These are phyloP conservation scores for Oxyura jamaicensis DNA, from an alignment of 2,113 vertebrate species.

Conservation along the genomic window DNA sequence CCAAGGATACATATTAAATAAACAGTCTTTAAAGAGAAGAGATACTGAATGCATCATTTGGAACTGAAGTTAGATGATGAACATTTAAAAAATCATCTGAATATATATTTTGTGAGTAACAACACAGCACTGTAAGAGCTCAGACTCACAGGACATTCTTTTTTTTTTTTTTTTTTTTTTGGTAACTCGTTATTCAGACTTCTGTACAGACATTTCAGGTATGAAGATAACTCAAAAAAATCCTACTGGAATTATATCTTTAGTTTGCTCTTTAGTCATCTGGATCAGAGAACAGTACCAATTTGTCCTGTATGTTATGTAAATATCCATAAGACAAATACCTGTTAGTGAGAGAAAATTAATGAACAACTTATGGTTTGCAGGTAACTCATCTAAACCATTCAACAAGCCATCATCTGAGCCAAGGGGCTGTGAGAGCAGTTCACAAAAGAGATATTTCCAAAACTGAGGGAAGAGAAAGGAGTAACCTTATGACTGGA, in stretches of 20 bases:
- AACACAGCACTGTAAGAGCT: not conserved
- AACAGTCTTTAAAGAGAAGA: not conserved
- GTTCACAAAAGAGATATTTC: not conserved
- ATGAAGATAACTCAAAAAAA: not conserved
- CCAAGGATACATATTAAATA: not conserved
- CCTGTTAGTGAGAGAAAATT: not conserved
- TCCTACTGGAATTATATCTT: not conserved
- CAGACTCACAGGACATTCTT: not conserved
- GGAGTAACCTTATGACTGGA: not conserved
- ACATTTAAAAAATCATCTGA: not conserved
- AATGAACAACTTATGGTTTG: not conserved
- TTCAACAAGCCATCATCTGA: not conserved
- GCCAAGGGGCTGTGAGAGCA: not conserved
- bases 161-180: not conserved
- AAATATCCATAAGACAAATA: not conserved
- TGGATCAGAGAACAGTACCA: not conserved
- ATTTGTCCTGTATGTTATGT: not conserved
- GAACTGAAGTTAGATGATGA: not conserved
- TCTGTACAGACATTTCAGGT: not conserved
- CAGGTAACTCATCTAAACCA: not conserved
- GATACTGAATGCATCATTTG: not conserved
- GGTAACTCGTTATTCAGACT: not conserved
- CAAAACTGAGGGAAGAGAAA: not conserved
- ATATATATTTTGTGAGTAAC: not conserved
- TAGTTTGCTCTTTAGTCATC: not conserved